Evolutionary conservation across 2,797 vertebrate species (phyloP).

Genomic region (Chelmon rostratus): DNA sequence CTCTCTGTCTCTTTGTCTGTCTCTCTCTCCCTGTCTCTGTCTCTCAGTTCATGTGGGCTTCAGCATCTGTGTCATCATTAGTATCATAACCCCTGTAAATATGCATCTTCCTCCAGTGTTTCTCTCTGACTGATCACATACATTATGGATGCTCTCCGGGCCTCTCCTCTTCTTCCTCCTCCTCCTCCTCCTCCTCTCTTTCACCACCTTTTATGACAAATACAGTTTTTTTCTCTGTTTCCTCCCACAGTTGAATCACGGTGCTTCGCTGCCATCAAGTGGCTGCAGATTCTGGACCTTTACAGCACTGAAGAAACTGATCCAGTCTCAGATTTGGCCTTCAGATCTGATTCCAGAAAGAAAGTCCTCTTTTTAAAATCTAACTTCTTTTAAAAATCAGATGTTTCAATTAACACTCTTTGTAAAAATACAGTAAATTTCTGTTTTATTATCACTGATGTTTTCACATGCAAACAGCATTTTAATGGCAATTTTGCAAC

Average conservation of each 20-base stretch:
- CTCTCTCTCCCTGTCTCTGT: background rate
- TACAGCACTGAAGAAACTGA: background rate
- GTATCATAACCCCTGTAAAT: conserved; percentile 72
- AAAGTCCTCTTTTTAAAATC: too few relatives aligned
- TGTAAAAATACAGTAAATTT: too few relatives aligned
- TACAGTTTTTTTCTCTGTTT: conserved; percentile 16
- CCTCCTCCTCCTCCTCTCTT: conserved; percentile 37
- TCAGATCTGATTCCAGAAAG: background rate
- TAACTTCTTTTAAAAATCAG: too few relatives aligned
- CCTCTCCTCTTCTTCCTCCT: conserved; percentile 28
- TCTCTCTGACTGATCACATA: conserved; percentile 81
- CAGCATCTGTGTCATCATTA: conserved; percentile 72
- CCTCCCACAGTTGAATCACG: conserved; percentile 16
- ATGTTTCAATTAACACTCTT: too few relatives aligned
- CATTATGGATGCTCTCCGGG: conserved; percentile 77
- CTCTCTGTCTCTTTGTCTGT: background rate
- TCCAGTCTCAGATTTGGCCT: background rate
- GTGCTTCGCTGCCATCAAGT: conserved; percentile 82
- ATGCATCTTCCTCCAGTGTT: conserved; percentile 73
- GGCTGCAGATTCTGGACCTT: conserved; percentile 31
- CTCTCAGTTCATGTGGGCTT: conserved; percentile 19
- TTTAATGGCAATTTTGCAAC: too few relatives aligned
- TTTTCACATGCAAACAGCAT: too few relatives aligned
- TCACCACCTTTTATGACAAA: conserved; percentile 68
- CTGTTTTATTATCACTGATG: too few relatives aligned